phyloP scores from a whole-genome alignment of 1,140 invertebrate genomes.

The Drosophila kurseongensis region DNA sequence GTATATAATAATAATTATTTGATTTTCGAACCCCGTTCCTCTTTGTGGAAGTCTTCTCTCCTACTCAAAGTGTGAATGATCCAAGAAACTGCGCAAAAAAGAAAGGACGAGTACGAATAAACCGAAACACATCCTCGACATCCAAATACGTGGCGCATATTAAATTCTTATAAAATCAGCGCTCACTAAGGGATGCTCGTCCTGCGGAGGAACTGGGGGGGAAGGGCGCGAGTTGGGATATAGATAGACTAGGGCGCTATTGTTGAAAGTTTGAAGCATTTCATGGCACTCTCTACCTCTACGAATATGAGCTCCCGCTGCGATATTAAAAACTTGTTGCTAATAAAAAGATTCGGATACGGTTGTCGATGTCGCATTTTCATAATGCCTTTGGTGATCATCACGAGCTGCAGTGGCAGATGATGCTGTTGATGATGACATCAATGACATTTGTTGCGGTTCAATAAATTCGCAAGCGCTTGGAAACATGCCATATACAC shows the following conservation, averaged over 20 bases:
- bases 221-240: slow-evolving; percentile 19
- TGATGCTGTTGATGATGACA: slow-evolving; percentile 59
- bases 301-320: slow-evolving; percentile 54
- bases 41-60: not conserved
- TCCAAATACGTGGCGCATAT: slow-evolving; percentile 74
- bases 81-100: slow-evolving; percentile 26
- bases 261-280: slow-evolving; percentile 64
- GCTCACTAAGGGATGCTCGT: slow-evolving; percentile 49
- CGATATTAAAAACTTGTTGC: slow-evolving; percentile 82
- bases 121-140: slow-evolving; percentile 62
- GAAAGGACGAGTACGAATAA: slow-evolving; percentile 40
- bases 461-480: slow-evolving; percentile 77
- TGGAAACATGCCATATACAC: slow-evolving; percentile 19
- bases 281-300: slow-evolving; percentile 31
- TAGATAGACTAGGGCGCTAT: slow-evolving; percentile 60
- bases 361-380: slow-evolving; percentile 44
- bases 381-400: slow-evolving; percentile 34
- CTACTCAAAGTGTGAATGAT: slow-evolving; percentile 47
- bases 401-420: slow-evolving; percentile 35
- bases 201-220: not conserved
- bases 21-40: no score
- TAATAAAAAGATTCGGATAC: slow-evolving; percentile 69
- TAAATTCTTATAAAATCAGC: slow-evolving; percentile 79
- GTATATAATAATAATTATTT: no score
- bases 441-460: slow-evolving; percentile 82